phyloP scores from a whole-genome alignment of 2,797 vertebrate genomes.

The Pseudochaenichthys georgianus region DNA sequence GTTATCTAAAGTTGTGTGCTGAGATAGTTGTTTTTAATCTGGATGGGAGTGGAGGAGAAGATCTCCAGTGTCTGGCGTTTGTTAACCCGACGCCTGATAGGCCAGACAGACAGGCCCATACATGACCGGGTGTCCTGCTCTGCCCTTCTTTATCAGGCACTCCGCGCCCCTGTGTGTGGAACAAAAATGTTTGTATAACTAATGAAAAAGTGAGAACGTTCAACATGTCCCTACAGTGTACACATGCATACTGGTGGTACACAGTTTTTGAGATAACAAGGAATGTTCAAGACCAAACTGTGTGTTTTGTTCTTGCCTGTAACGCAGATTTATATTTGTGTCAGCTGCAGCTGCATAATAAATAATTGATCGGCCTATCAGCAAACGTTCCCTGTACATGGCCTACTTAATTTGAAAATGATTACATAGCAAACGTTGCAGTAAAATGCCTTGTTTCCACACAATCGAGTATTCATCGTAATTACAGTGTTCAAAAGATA shows the following conservation, averaged over 20 bases:
- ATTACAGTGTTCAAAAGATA: slow-evolving; percentile 13
- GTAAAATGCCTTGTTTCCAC: slow-evolving; percentile 9
- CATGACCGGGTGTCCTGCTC: slow-evolving; percentile 33
- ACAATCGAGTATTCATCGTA: slow-evolving; percentile 4
- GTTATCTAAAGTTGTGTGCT: slow-evolving; percentile 62
- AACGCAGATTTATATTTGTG: slow-evolving; percentile 22
- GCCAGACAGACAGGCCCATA: slow-evolving; percentile 9
- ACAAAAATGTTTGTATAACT: slow-evolving; percentile 8
- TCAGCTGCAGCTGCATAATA: slow-evolving; percentile 31
- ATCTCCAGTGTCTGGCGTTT: slow-evolving; percentile 46
- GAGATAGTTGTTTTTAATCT: slow-evolving; percentile 43
- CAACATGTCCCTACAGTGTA: neutral
- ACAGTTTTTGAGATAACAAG: neutral
- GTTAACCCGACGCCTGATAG: slow-evolving; percentile 34
- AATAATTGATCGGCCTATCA: slow-evolving; percentile 42
- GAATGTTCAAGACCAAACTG: neutral
- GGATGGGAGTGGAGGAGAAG: slow-evolving; percentile 16
- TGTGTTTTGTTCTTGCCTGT: slow-evolving; percentile 15
- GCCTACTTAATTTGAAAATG: slow-evolving; percentile 30
- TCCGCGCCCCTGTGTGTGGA: neutral
- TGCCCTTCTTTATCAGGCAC: slow-evolving; percentile 19
- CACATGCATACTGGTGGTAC: neutral
- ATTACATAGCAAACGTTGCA: neutral
- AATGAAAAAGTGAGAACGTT: neutral
- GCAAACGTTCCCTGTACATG: slow-evolving; percentile 17